Percentiles rank a stretch among this genome's conserved stretches.
Evolutionary conservation across 2,113 vertebrate species (phyloP).

Genomic region (Caretta caretta): DNA sequence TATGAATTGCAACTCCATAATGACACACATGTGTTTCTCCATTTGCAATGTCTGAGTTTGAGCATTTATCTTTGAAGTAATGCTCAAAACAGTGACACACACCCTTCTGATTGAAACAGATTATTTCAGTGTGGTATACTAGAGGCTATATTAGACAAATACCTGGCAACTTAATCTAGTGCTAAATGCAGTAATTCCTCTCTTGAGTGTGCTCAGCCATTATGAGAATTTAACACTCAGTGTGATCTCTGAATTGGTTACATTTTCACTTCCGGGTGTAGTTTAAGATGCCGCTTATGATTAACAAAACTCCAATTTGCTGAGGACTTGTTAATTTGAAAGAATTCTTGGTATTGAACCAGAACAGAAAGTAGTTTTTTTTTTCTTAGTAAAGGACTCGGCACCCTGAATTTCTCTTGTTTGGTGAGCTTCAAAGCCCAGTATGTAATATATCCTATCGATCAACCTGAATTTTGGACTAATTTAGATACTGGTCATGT

Average conservation of each 20-base stretch:
- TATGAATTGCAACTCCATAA: slow-evolving; percentile 26
- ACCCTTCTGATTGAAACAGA: not conserved
- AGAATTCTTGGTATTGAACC: slow-evolving; percentile 8
- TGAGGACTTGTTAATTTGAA: slow-evolving; percentile 24
- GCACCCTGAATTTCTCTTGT: slow-evolving; percentile 10
- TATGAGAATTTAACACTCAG: slow-evolving; percentile 15
- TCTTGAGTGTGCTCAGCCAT: slow-evolving; percentile 29
- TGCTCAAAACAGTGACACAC: not conserved
- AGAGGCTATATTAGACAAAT: not conserved
- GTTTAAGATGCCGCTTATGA: slow-evolving; percentile 34
- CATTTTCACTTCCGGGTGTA: slow-evolving; percentile 39
- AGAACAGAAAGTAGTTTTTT: not conserved
- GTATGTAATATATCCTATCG: not conserved
- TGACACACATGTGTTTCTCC: not conserved
- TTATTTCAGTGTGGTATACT: not conserved
- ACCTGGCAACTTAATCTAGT: slow-evolving; percentile 20
- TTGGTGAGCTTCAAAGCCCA: slow-evolving; percentile 31
- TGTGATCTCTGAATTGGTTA: slow-evolving; percentile 30
- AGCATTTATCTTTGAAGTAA: not conserved
- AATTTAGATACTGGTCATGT: accelerated
- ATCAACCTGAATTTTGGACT: slow-evolving; percentile 4
- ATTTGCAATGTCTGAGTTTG: not conserved
- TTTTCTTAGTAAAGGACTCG: not conserved
- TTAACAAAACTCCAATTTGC: slow-evolving; percentile 30
- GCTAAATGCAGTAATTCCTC: slow-evolving; percentile 27